Conservation (phyloP, 2,113 vertebrate species). For the Ameiurus melas region DNA sequence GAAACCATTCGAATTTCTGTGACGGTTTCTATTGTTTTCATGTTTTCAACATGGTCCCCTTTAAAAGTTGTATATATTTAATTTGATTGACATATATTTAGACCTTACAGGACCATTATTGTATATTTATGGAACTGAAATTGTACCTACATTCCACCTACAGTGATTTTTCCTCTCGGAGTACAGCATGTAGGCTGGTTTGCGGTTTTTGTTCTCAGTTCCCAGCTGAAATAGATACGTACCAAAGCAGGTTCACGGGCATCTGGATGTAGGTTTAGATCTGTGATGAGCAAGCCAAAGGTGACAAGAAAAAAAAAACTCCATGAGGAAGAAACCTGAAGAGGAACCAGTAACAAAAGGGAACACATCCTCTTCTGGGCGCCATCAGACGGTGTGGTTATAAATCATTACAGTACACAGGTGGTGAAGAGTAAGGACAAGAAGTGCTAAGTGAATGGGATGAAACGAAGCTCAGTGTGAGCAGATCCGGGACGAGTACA, state of each 20-base stretch:
- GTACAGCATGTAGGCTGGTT: not conserved
- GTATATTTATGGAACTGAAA: not conserved
- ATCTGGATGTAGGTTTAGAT: not conserved
- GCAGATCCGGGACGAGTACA: not conserved
- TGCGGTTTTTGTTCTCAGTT: not conserved
- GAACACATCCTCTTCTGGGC: not conserved
- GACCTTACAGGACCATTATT: not conserved
- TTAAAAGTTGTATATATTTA: not conserved
- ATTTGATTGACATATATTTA: not conserved
- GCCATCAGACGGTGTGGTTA: not conserved
- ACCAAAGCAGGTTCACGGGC: not conserved
- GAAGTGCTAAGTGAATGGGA: not conserved
- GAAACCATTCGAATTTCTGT: too few species aligned
- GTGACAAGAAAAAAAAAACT: not conserved
- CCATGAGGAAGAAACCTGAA: not conserved
- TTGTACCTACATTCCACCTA: not conserved
- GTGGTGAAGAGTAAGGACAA: not conserved
- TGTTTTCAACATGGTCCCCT: too few species aligned
- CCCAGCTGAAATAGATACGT: not conserved
- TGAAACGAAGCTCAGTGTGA: not conserved
- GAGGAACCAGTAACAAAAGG: not conserved
- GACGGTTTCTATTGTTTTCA: too few species aligned
- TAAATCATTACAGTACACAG: not conserved
- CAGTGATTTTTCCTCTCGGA: not conserved
- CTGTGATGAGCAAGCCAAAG: not conserved